Evolutionary conservation across 2,797 vertebrate genomes (phyloP).

Genomic region (Hipposideros larvatus): DNA sequence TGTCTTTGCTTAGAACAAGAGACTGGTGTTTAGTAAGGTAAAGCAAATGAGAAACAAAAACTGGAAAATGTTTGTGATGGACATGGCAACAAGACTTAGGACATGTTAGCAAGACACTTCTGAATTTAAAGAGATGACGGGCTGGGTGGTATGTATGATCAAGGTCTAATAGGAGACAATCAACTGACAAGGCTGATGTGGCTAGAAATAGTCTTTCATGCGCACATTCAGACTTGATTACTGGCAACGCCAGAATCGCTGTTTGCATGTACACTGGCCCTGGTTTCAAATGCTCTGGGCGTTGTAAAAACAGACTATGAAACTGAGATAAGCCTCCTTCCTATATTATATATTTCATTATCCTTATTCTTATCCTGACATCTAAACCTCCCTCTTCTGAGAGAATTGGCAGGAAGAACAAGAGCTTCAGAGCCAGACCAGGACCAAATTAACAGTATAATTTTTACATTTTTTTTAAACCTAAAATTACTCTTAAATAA

Average conservation of each 20-base stretch:
- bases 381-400: neutral
- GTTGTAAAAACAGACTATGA: neutral
- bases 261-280: neutral
- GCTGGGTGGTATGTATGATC: neutral
- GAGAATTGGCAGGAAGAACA: neutral
- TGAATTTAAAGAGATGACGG: neutral
- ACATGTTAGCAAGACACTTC: neutral
- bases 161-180: neutral
- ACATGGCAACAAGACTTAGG: neutral
- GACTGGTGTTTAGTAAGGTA: neutral
- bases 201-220: neutral
- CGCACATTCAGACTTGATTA: neutral
- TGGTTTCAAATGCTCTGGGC: neutral
- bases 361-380: neutral
- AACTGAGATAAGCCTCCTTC: neutral
- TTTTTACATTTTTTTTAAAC: constrained; percentile 50
- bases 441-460: neutral
- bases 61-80: neutral
- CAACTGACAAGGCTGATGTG: neutral
- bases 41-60: neutral
- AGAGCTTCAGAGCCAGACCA: neutral
- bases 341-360: neutral
- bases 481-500: constrained; percentile 32
- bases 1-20: neutral
- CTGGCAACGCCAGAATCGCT: neutral